Conservation (phyloP, 2,113 vertebrate genomes). For the Hydrochoerus hydrochaeris region DNA sequence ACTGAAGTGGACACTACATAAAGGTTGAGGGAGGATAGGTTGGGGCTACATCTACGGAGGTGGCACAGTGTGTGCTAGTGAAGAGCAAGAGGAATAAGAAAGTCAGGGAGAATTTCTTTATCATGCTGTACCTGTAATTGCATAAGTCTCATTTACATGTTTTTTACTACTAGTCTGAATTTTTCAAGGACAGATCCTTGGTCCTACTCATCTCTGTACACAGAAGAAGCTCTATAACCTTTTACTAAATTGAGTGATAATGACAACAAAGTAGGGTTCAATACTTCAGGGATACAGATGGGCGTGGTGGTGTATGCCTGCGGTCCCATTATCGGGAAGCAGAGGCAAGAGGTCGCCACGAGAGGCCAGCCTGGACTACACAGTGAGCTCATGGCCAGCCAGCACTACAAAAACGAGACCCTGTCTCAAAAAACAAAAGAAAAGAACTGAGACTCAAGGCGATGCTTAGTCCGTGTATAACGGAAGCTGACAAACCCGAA, state of each 20-base stretch:
- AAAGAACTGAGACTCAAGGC: conserved; percentile 1
- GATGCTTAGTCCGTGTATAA: not conserved
- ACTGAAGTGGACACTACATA: not conserved
- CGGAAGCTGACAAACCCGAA: not conserved
- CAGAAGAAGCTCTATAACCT: not conserved
- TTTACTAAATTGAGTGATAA: not conserved
- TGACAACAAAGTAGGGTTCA: not conserved
- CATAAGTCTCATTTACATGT: not conserved
- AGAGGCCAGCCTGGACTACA: not conserved
- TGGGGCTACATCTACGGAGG: not conserved
- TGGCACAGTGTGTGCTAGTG: not conserved
- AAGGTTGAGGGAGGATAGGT: not conserved
- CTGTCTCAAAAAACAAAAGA: not conserved
- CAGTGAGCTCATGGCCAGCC: not conserved
- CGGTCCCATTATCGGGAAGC: not conserved
- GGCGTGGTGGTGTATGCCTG: not conserved
- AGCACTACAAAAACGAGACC: not conserved
- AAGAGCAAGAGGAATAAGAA: not conserved
- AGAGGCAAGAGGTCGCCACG: not conserved
- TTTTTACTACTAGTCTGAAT: not conserved
- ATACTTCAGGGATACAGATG: not conserved
- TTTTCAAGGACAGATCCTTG: not conserved
- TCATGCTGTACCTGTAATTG: not conserved
- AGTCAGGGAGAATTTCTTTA: not conserved
- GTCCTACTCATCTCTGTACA: not conserved